phyloP scores from a whole-genome alignment of 2,113 vertebrate genomes.

The Apistogramma diplotaenia region DNA sequence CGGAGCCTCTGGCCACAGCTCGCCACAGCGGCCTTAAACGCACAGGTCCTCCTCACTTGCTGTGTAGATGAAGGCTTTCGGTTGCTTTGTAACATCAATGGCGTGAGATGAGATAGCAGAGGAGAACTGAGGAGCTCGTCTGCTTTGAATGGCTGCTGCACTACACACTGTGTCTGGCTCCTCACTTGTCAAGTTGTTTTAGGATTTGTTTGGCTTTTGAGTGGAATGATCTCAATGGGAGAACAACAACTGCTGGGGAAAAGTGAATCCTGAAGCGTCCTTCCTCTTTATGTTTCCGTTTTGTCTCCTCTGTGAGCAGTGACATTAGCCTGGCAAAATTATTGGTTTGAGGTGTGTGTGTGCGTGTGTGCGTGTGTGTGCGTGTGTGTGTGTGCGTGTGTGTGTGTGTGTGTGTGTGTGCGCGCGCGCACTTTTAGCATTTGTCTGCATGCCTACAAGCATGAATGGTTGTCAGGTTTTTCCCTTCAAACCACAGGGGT shows the following conservation, averaged over 20 bases:
- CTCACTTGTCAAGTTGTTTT: conserved; percentile 15
- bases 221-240: conserved; percentile 6
- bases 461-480: not conserved
- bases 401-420: not conserved
- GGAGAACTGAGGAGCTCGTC: not conserved
- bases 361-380: not conserved
- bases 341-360: not conserved
- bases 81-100: not conserved
- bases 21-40: not conserved
- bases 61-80: conserved; percentile 2
- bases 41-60: not conserved
- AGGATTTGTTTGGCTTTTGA: conserved; percentile 18
- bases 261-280: not conserved
- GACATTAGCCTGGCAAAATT: not conserved
- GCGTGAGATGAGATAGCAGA: conserved; percentile 26
- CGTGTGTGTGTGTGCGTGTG: not conserved
- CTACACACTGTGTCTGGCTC: not conserved
- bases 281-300: not conserved
- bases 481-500: not conserved
- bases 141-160: not conserved
- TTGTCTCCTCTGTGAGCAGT: not conserved
- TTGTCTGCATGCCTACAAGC: not conserved
- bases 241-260: not conserved
- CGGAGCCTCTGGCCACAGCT: not conserved
- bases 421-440: not conserved